Evolutionary conservation across 2,113 vertebrate genomes (phyloP).

Genomic region (Sinosuthora webbiana): DNA sequence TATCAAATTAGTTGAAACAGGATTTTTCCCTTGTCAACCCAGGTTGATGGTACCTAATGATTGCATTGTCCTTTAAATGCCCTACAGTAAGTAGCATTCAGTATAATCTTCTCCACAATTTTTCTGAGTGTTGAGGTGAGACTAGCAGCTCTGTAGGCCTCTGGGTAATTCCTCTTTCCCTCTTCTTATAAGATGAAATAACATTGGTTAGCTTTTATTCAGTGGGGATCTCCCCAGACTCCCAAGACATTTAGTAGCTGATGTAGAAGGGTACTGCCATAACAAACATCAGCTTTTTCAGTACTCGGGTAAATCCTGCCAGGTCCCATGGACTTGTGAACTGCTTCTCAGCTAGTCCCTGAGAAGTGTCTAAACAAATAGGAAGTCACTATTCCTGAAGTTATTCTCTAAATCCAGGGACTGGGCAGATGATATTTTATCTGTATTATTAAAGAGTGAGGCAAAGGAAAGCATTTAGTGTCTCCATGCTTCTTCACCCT

Average conservation of each 20-base stretch:
- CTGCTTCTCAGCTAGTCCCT: neutral
- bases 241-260: neutral
- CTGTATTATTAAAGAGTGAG: neutral
- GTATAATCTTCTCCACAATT: neutral
- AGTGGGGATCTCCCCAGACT: neutral
- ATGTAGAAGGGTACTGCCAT: fast-evolving
- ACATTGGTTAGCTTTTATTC: fast-evolving
- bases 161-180: neutral
- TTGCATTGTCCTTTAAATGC: neutral
- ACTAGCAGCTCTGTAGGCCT: neutral
- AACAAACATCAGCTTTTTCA: neutral
- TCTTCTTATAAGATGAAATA: neutral
- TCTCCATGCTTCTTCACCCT: neutral
- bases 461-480: neutral
- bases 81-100: neutral
- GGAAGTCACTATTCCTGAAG: neutral
- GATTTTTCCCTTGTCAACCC: neutral
- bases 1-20: neutral
- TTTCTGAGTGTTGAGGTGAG: neutral
- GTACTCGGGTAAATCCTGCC: neutral
- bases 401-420: fast-evolving
- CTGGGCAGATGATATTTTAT: neutral
- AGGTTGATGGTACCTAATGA: neutral
- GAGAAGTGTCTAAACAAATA: neutral
- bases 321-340: neutral